Evolutionary conservation across 1,140 invertebrate genomes (phyloP).

Genomic region (Magallana ariakensis): DNA sequence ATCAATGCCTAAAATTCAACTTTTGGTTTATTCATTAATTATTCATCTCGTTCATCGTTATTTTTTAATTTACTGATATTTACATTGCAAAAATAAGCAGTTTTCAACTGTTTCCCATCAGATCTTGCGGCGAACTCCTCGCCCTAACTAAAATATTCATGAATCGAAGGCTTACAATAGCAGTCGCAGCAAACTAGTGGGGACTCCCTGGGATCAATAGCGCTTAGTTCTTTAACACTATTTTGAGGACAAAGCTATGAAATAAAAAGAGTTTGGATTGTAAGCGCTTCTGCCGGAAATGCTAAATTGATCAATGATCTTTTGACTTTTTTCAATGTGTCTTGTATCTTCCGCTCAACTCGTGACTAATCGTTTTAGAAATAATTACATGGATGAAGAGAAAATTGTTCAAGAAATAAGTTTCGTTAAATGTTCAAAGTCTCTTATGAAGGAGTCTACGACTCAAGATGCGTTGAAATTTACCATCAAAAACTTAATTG

Average conservation of each 20-base stretch:
- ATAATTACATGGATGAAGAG: not conserved
- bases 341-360: not conserved
- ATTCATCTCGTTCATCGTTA: too few species aligned
- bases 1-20: too few species aligned
- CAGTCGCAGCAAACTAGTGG: too few species aligned
- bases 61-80: slow-evolving; percentile 6
- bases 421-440: too few species aligned
- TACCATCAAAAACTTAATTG: too few species aligned
- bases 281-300: not conserved
- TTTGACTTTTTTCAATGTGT: not conserved
- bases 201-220: not conserved
- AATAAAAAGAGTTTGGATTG: not conserved
- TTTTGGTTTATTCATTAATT: too few species aligned
- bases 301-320: not conserved
- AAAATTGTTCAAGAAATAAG: too few species aligned
- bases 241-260: not conserved
- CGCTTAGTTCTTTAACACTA: not conserved
- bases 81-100: not conserved
- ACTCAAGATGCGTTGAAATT: too few species aligned
- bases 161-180: not conserved
- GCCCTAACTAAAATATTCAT: not conserved
- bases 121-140: not conserved
- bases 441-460: too few species aligned
- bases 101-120: not conserved
- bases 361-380: slow-evolving; percentile 5